phyloP scores from a whole-genome alignment of 2,888 invertebrate genomes.

The Scrobipalpa costella region DNA sequence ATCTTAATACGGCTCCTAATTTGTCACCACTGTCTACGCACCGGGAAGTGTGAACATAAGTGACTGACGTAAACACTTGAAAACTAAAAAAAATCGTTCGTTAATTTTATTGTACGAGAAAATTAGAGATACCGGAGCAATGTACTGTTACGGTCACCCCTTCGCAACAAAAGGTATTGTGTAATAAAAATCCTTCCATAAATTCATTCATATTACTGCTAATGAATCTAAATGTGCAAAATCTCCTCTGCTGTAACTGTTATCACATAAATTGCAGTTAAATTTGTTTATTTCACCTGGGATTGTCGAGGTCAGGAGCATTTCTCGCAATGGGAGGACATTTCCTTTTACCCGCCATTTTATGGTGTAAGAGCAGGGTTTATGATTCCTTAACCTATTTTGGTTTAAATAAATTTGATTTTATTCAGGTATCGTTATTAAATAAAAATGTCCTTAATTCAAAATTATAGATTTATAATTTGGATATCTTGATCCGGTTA shows the following conservation, averaged over 20 bases:
- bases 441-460: neutral
- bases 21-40: constrained; percentile 11
- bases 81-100: constrained; percentile 1
- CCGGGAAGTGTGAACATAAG: neutral
- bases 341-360: neutral
- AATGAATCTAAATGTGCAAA: constrained; percentile 4
- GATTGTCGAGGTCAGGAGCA: constrained; percentile 1
- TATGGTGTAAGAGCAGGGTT: neutral
- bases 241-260: neutral
- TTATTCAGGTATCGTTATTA: neutral
- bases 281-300: neutral
- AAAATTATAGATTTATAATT: too few relatives aligned
- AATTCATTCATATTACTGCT: neutral
- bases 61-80: neutral
- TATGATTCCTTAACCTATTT: neutral
- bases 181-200: neutral
- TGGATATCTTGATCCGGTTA: too few relatives aligned
- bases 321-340: neutral
- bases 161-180: neutral
- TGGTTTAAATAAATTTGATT: neutral
- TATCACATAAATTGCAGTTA: constrained; percentile 5
- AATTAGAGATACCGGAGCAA: neutral
- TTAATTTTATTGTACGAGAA: neutral
- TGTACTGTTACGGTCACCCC: neutral
- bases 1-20: constrained; percentile 18